A percentile compares a stretch with the other conserved stretches of the same genome.
phyloP scores from a whole-genome alignment of 2,113 vertebrate species.

The Hippocampus abdominalis region DNA sequence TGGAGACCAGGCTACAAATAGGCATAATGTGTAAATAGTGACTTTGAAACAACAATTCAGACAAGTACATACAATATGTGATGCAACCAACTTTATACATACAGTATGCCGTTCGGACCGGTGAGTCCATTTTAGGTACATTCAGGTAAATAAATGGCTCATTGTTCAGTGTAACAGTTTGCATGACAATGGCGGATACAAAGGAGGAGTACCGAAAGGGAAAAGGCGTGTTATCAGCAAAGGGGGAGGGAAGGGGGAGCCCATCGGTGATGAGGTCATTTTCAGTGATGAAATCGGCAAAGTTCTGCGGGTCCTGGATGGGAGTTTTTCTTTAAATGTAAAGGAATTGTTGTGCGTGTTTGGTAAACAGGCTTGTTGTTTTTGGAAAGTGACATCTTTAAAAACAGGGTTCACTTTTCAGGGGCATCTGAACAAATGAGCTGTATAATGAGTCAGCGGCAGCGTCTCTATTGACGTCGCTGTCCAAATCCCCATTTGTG shows the following conservation, averaged over 20 bases:
- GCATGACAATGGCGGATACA: neutral
- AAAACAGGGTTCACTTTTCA: conserved; percentile 46
- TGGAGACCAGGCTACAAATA: neutral
- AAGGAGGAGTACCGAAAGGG: conserved; percentile 59
- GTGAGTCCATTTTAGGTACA: neutral
- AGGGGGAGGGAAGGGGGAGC: too few relatives aligned
- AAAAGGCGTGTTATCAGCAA: conserved; percentile 76
- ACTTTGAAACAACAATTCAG: neutral
- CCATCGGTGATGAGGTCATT: conserved; percentile 84
- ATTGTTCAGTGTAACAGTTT: neutral
- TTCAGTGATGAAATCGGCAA: conserved; percentile 80
- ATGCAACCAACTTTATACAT: neutral
- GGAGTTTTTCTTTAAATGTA: conserved; percentile 70
- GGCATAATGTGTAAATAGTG: neutral
- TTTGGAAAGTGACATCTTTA: neutral
- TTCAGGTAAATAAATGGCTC: neutral
- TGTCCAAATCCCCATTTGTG: conserved; percentile 71
- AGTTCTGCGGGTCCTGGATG: conserved; percentile 80
- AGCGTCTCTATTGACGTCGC: conserved; percentile 29
- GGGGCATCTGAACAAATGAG: conserved; percentile 30
- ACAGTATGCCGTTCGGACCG: neutral
- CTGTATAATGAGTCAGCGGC: neutral
- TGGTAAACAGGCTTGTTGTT: neutral
- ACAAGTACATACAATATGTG: neutral
- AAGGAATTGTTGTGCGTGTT: conserved; percentile 56